These are phyloP conservation scores for Setophaga coronata DNA, from an alignment of 2,113 vertebrate species.

Conservation along the genomic window DNA sequence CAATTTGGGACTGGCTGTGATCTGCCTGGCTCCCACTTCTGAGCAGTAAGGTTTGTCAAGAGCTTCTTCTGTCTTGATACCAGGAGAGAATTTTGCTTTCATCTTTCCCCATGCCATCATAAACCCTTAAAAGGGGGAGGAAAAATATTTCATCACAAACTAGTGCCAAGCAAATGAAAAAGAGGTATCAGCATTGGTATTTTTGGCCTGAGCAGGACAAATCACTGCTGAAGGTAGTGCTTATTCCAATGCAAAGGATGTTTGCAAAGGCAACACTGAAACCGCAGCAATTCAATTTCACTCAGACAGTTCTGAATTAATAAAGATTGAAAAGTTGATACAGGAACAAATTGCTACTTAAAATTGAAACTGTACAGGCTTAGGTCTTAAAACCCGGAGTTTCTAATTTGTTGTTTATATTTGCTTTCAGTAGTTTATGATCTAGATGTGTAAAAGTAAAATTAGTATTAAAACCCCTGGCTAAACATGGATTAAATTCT, in stretches of 20 bases:
- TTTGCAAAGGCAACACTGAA: not conserved
- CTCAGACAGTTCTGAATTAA: not conserved
- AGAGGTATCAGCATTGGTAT: not conserved
- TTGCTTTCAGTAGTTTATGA: not conserved
- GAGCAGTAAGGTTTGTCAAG: not conserved
- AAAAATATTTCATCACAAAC: not conserved
- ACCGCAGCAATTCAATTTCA: not conserved
- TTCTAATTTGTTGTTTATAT: not conserved
- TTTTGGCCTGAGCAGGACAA: not conserved
- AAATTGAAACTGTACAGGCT: not conserved
- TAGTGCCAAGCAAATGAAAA: not conserved
- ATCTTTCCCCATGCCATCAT: not conserved
- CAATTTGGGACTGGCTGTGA: not conserved
- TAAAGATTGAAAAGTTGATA: not conserved
- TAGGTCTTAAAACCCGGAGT: not conserved
- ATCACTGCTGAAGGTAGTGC: fast-evolving
- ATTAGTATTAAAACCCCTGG: not conserved
- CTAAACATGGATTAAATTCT: not conserved
- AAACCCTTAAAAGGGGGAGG: not conserved
- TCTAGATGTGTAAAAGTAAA: not conserved
- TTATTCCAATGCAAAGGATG: not conserved
- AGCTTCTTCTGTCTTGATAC: not conserved
- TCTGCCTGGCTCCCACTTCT: not conserved
- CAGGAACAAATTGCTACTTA: not conserved
- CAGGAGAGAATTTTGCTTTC: not conserved